Base-by-base conservation (phyloP, 2,113 vertebrate species). In the Zosterops lateralis region DNA sequence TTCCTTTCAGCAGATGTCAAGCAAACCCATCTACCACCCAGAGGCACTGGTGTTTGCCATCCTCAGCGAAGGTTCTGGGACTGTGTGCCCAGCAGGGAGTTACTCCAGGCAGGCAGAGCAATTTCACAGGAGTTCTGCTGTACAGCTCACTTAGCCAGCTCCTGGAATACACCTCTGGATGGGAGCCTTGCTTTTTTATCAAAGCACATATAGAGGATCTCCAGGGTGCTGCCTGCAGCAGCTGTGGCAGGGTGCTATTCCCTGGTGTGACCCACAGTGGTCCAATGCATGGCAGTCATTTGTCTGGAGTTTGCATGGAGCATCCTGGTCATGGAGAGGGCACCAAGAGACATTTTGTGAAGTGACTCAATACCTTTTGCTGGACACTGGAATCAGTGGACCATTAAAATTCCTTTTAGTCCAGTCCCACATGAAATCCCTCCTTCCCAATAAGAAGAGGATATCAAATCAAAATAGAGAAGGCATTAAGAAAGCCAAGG, bases 211-310 rank as follows among this genome's bases (percentile, higher is more conserved):
- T 3, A 19, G 44, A 65, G 28, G 56, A 28, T 5, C 1, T 10
- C 0, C 2, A 44, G 50, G 68, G 14, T 32, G 51, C 12, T 72
- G 48, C 53, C 68, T 81, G 78, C 42, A 60, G 56, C 70, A 66
- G 29, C 34, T 2, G 2, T 57, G 50, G 48, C 50, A 58, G 66
- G 40, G 22, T 8, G 6, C 44, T 19, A 72, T 42, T 64, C 65
- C 54, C 38, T 48, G 47, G 11, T 5, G 7, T n/a, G 71, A 53
- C 28, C n/a, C 22, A 2, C 0, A 0, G 24, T 14, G 62, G 15
- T 29, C 20, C n/a, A 36, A 8, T 5, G 15, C 29, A 5, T 4
- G 26, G 38, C 72, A 72, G 36, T 14, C 3, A 9, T 20, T 65
- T 74, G 45, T 36, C 32, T 7, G 16, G 66, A 75, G 45, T 61